Conservation (phyloP, 2,797 vertebrate species). For the Phataginus tetradactyla region DNA sequence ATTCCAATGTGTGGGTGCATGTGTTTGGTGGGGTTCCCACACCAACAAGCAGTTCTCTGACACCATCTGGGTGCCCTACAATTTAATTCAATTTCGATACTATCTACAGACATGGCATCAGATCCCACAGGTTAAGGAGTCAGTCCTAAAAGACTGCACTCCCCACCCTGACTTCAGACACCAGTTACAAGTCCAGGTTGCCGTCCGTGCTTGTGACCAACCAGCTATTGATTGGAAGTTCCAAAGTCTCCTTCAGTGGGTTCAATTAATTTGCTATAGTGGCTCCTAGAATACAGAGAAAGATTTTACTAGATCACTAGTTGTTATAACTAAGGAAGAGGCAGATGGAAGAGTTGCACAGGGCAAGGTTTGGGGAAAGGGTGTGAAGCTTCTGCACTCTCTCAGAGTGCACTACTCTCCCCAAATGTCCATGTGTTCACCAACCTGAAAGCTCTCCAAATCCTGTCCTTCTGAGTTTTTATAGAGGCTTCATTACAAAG, state of each 20-base stretch:
- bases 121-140: neutral
- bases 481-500: neutral
- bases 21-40: neutral
- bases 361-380: neutral
- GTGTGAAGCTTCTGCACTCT: neutral
- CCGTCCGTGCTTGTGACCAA: neutral
- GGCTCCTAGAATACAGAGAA: neutral
- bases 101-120: neutral
- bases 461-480: neutral
- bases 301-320: neutral
- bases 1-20: neutral
- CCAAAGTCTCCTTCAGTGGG: no score
- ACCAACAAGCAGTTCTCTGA: neutral
- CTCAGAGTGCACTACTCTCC: neutral
- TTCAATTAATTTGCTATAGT: neutral
- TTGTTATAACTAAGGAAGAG: neutral
- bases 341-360: neutral
- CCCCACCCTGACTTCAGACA: no score
- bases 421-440: neutral
- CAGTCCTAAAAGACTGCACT: neutral
- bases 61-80: neutral
- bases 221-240: neutral
- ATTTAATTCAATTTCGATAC: neutral
- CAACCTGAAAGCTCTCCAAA: neutral
- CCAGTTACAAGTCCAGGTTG: neutral